phyloP scores from a whole-genome alignment of 2,113 vertebrate species.

The Ciconia maguari region DNA sequence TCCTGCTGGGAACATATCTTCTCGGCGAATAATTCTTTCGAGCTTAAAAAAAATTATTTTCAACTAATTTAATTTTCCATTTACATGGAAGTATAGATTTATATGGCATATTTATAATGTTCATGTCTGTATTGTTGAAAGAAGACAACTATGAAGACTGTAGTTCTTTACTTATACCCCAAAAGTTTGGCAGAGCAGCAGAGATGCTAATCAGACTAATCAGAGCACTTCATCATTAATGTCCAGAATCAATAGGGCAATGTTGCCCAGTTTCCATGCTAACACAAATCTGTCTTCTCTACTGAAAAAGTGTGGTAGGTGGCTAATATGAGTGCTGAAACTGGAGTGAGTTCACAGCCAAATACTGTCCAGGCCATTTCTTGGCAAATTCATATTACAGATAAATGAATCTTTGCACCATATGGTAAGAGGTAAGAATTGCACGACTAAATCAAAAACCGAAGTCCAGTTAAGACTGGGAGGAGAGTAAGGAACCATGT shows the following conservation, averaged over 20 bases:
- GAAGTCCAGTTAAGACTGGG: background rate
- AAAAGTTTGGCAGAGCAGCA: background rate
- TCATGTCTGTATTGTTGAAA: background rate
- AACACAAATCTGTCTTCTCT: background rate
- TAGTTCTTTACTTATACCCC: background rate
- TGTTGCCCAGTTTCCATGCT: background rate
- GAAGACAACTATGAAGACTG: background rate
- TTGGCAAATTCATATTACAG: background rate
- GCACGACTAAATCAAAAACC: background rate
- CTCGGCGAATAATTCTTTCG: background rate
- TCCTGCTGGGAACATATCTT: background rate
- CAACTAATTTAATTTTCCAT: background rate
- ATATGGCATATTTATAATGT: background rate
- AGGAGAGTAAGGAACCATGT: background rate
- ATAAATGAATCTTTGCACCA: background rate
- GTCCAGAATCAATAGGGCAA: background rate
- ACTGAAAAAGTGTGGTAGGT: background rate
- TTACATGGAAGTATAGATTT: background rate
- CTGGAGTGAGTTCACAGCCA: background rate
- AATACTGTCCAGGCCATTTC: background rate
- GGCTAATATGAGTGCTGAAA: background rate
- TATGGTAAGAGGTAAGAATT: background rate
- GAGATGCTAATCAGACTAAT: accelerated
- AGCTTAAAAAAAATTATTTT: background rate
- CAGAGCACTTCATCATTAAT: background rate